Evolutionary conservation across 2,888 invertebrate species (phyloP).

Genomic region (Leptopilina drosophilae): DNA sequence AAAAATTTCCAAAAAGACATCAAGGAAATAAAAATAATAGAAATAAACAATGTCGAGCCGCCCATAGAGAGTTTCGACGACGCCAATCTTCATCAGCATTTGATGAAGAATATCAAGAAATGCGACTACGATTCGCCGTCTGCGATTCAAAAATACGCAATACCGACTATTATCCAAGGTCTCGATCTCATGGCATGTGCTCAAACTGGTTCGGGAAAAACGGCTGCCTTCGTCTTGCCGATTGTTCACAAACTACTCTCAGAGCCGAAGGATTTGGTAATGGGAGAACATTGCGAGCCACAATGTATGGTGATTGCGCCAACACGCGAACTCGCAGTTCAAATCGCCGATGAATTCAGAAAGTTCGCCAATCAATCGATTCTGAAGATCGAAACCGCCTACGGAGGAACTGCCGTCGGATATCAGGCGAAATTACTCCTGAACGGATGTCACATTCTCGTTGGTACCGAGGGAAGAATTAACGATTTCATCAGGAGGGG

Average conservation of each 20-base stretch:
- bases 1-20: conserved; percentile 92
- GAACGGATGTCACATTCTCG: conserved; percentile 84
- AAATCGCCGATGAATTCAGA: conserved; percentile 90
- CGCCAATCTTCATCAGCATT: conserved; percentile 83
- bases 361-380: conserved; percentile 89
- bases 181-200: conserved; percentile 98
- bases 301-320: conserved; percentile 92
- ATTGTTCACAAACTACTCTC: conserved; percentile 86
- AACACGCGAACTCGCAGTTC: conserved; percentile 93
- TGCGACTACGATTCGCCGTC: conserved; percentile 92
- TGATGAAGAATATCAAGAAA: conserved; percentile 87
- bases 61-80: conserved; percentile 84
- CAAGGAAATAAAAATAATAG: conserved; percentile 88
- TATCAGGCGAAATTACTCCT: conserved; percentile 81
- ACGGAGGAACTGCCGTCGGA: conserved; percentile 90
- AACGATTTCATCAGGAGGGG: conserved; percentile 82
- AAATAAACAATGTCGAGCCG: conserved; percentile 83
- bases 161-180: conserved; percentile 88
- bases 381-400: conserved; percentile 86
- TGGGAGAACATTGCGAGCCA: conserved; percentile 83
- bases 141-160: conserved; percentile 94
- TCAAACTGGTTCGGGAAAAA: conserved; percentile 99
- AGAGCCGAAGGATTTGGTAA: conserved; percentile 78
- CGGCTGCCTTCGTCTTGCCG: conserved; percentile 95
- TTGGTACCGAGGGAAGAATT: conserved; percentile 86